These are phyloP conservation scores for Amphiduros pacificus DNA, from an alignment of 2,888 invertebrate genomes.

Conservation along the genomic window DNA sequence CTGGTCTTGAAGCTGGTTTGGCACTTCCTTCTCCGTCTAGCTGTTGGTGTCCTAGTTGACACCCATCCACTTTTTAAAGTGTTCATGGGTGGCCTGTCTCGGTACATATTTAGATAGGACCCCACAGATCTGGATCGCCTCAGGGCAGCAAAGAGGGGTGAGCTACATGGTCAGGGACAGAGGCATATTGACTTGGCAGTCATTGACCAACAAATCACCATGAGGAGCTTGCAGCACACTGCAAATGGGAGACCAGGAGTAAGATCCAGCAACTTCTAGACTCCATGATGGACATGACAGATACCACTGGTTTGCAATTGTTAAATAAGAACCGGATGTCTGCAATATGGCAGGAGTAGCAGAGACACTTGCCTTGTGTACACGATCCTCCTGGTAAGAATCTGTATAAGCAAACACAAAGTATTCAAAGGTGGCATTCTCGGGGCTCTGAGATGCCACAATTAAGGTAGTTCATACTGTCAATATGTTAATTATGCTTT, in stretches of 20 bases:
- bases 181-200: neutral
- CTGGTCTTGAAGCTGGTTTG: neutral
- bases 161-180: neutral
- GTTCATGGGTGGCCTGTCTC: too few species aligned
- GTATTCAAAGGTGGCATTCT: neutral
- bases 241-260: neutral
- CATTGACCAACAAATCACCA: neutral
- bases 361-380: neutral
- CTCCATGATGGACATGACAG: neutral
- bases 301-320: neutral
- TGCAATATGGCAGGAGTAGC: neutral
- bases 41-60: neutral
- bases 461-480: too few species aligned
- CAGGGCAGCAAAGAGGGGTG: neutral
- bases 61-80: neutral
- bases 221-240: neutral
- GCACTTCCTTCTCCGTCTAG: neutral
- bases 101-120: too few species aligned
- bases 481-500: too few species aligned
- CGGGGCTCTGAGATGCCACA: too few species aligned
- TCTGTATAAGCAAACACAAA: neutral
- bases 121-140: neutral
- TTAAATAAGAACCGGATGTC: neutral
- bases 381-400: neutral
- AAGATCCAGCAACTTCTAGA: neutral